Conservation (phyloP, 1,140 invertebrate species). For the Pogonus chalceus region DNA sequence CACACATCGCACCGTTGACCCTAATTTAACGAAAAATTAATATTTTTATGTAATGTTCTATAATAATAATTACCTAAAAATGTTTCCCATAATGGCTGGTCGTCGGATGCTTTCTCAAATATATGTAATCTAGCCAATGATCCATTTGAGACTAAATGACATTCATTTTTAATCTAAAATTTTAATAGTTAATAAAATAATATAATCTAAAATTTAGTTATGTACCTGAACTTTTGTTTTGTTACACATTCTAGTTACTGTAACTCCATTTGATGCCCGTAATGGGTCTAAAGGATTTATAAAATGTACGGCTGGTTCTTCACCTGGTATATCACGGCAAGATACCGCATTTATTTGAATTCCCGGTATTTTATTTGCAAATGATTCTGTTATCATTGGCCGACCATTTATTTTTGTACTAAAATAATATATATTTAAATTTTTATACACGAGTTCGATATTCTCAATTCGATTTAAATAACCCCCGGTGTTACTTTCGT, state of each 20-base stretch:
- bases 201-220: not conserved
- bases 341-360: slow-evolving; percentile 31
- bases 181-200: not conserved
- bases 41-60: not conserved
- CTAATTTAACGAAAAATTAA: slow-evolving; percentile 18
- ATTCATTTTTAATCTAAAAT: slow-evolving; percentile 43
- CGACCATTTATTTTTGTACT: not conserved
- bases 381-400: slow-evolving; percentile 1
- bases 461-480: no score
- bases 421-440: not conserved
- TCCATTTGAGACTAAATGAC: slow-evolving; percentile 41
- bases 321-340: slow-evolving; percentile 31
- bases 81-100: slow-evolving; percentile 46
- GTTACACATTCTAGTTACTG: slow-evolving; percentile 26
- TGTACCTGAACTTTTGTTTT: slow-evolving; percentile 29
- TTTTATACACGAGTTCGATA: no score
- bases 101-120: slow-evolving; percentile 37
- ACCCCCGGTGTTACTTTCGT: no score
- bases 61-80: slow-evolving; percentile 39
- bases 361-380: slow-evolving; percentile 20
- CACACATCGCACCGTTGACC: slow-evolving; percentile 27
- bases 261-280: slow-evolving; percentile 23
- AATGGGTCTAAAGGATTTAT: slow-evolving; percentile 29
- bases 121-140: slow-evolving; percentile 40
- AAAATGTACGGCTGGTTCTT: slow-evolving; percentile 31